Evolutionary conservation across 2,888 invertebrate genomes (phyloP).

Genomic region (Synergus laeviventris): DNA sequence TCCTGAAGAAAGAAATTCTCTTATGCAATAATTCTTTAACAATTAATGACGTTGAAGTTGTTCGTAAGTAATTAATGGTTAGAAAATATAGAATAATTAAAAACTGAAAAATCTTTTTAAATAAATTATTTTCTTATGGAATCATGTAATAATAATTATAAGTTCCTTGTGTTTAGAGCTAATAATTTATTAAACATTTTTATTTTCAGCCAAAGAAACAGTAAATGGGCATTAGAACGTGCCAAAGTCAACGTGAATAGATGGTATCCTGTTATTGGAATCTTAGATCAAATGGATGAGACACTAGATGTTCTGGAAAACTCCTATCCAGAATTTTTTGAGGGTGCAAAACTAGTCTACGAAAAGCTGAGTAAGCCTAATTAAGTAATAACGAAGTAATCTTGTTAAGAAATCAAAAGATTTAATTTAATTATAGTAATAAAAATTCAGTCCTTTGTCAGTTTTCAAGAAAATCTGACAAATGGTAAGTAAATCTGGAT

Average conservation of each 20-base stretch:
- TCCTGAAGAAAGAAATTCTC: neutral
- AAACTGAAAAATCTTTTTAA: neutral
- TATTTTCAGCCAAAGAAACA: conserved; percentile 76
- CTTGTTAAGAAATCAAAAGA: neutral
- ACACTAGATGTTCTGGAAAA: conserved; percentile 78
- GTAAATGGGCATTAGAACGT: conserved; percentile 77
- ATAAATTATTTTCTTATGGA: neutral
- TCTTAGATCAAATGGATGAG: conserved; percentile 79
- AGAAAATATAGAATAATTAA: neutral
- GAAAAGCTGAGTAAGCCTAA: conserved; percentile 76
- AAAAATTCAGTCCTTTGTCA: neutral
- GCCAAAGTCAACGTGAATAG: conserved; percentile 79
- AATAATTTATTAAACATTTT: neutral
- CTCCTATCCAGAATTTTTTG: conserved; percentile 79
- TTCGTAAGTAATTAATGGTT: too few relatives aligned
- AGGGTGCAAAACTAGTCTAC: conserved; percentile 77
- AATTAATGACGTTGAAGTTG: neutral
- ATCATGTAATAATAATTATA: too few relatives aligned
- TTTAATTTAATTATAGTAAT: neutral
- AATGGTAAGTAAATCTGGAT: too few relatives aligned
- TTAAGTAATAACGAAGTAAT: neutral
- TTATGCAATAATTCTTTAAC: neutral
- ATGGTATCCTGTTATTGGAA: conserved; percentile 80
- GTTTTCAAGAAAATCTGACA: neutral
- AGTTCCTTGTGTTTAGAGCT: neutral